Base-by-base conservation (phyloP, 1,140 invertebrate genomes). In the Potamilus streckersoni region DNA sequence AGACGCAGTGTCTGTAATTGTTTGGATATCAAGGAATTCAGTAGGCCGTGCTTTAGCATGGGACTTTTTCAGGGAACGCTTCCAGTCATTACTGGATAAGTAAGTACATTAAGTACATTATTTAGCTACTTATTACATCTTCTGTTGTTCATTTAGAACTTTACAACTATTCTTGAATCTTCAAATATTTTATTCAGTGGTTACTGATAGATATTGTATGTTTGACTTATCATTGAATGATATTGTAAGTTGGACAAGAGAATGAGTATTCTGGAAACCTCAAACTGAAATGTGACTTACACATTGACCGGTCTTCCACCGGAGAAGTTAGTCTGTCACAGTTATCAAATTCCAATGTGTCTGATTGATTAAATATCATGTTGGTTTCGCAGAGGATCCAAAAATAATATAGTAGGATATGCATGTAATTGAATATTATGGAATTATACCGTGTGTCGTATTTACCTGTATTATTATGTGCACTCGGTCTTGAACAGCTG, bases 1-100 rank as follows among this genome's bases (percentile, higher is more conserved):
- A 86, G 94, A 95, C 85, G 92, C 95, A 2, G 92, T 93, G 74
- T 90, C 92, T 4, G 93, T 95, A 0, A 90, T 95, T 57, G 90
- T 91, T 16, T 92, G 93, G 2, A 93, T 95, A 2, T 92, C 94
- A 15, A 90, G 91, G 20, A 95, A 95, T 89, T 92, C 93, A 2
- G 92, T 94, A 78, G 94, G 94, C 16, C 90, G 92, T 71, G 89
- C 93, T 12, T 86, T 95, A 12, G 94, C 94, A 8, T 95, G 95
- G 95, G 90, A 94, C 80, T 94, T 95, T 88, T 88, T 96, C 3
- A 92, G 94, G 84, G 92, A 93, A 0, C 93, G 94, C 71, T 95
- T 94, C 94, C 85, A 92, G 17, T 57, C 62, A 5, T 27, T 77
- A 19, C 57, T 72, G 3, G 69, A 68, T 23, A 66, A 72, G 75